These are phyloP conservation scores for Scolopax rusticola DNA, from an alignment of 2,797 vertebrate species.

Conservation along the genomic window DNA sequence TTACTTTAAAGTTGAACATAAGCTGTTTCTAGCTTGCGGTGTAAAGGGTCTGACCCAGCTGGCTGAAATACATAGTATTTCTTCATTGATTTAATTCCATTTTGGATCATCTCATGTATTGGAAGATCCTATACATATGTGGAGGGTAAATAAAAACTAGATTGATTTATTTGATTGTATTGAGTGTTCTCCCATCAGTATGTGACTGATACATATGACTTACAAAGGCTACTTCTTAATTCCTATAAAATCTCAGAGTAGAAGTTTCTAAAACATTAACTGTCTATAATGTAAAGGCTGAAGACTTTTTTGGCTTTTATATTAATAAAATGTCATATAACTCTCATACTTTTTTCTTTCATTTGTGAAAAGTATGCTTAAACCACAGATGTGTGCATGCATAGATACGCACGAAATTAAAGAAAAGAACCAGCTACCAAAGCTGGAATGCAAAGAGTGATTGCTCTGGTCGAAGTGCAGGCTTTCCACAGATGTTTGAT, in stretches of 20 bases:
- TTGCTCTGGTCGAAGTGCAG: background rate
- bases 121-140: background rate
- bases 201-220: background rate
- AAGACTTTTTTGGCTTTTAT: background rate
- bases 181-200: background rate
- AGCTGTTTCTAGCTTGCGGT: background rate
- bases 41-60: background rate
- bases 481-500: constrained; percentile 32
- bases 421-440: background rate
- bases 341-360: background rate
- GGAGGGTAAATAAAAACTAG: background rate
- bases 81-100: background rate
- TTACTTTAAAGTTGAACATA: background rate
- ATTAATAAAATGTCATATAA: background rate
- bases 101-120: background rate
- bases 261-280: background rate
- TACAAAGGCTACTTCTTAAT: background rate
- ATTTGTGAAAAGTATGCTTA: background rate
- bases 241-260: background rate
- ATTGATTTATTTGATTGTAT: background rate
- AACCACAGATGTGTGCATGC: background rate
- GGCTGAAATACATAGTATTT: background rate
- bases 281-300: background rate
- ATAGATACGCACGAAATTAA: background rate
- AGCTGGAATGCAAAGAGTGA: constrained; percentile 10